phyloP scores from a whole-genome alignment of 2,888 invertebrate species.

The Ganaspis brasiliensis region DNA sequence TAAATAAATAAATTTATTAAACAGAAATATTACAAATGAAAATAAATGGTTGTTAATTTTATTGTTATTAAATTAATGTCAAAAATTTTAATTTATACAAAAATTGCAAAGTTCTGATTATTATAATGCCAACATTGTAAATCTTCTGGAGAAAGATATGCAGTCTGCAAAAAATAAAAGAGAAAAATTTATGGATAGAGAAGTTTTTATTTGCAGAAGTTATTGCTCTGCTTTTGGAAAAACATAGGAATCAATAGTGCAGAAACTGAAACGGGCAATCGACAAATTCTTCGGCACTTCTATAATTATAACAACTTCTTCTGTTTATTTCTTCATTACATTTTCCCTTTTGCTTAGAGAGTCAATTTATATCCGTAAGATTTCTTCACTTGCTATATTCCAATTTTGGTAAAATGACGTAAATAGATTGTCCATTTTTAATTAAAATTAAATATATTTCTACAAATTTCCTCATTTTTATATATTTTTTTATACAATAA shows the following conservation, averaged over 20 bases:
- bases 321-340: neutral
- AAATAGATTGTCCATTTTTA: too few species aligned
- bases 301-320: neutral
- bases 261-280: conserved; percentile 14
- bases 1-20: too few species aligned
- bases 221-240: conserved; percentile 13
- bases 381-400: conserved; percentile 9
- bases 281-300: conserved; percentile 1
- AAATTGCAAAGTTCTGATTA: too few species aligned
- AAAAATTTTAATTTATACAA: too few species aligned
- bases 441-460: too few species aligned
- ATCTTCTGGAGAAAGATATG: neutral
- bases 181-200: neutral
- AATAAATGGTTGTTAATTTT: too few species aligned
- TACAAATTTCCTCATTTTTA: too few species aligned
- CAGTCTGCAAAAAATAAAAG: neutral
- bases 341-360: neutral
- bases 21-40: too few species aligned
- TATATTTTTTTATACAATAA: too few species aligned
- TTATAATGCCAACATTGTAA: too few species aligned
- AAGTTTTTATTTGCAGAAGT: conserved; percentile 8
- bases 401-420: neutral
- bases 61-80: too few species aligned
- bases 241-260: conserved; percentile 7
- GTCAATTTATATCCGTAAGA: neutral